Evolutionary conservation across 2,113 vertebrate species (phyloP).

Genomic region (Taxidea taxus): DNA sequence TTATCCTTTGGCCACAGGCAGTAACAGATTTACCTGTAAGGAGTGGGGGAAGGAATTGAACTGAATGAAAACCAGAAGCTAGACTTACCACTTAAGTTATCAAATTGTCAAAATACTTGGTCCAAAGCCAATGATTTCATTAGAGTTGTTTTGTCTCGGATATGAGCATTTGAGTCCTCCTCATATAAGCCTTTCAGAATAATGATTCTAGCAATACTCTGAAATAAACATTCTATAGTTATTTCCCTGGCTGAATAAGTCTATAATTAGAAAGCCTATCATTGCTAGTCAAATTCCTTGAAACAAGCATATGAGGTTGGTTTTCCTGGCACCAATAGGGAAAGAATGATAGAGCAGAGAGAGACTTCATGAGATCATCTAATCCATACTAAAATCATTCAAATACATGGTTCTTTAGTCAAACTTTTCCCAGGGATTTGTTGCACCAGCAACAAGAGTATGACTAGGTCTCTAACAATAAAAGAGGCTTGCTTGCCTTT

Average conservation of each 20-base stretch:
- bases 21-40: not conserved
- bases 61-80: conserved; percentile 30
- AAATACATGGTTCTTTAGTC: not conserved
- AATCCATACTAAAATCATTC: not conserved
- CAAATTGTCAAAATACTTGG: not conserved
- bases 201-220: not conserved
- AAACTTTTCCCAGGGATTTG: not conserved
- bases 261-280: not conserved
- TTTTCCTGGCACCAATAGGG: not conserved
- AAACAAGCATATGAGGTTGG: not conserved
- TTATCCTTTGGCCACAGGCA: conserved; percentile 26
- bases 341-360: not conserved
- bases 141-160: not conserved
- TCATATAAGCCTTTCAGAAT: not conserved
- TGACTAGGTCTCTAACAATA: not conserved
- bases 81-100: not conserved
- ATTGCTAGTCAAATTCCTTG: not conserved
- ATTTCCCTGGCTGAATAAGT: not conserved
- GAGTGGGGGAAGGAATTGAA: not conserved
- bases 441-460: not conserved
- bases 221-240: not conserved
- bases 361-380: not conserved
- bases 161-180: not conserved
- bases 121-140: not conserved
- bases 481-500: conserved; percentile 37